phyloP scores from a whole-genome alignment of 2,888 invertebrate genomes.

The Drosophila subquinaria region DNA sequence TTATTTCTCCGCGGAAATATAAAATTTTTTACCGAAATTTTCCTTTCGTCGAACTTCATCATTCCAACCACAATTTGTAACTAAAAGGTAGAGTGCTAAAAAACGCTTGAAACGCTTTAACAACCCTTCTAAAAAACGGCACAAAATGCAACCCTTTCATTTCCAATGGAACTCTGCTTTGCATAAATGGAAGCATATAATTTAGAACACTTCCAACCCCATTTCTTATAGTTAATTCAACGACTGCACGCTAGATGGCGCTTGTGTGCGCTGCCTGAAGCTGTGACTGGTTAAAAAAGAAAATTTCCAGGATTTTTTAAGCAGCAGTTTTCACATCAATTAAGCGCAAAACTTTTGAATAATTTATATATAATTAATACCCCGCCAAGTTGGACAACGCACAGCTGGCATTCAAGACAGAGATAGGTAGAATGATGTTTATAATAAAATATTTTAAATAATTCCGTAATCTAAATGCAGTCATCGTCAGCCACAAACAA shows the following conservation, averaged over 20 bases:
- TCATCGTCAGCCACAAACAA: conserved; percentile 56
- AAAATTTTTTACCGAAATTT: neutral
- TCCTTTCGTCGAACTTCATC: neutral
- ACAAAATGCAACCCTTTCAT: conserved; percentile 67
- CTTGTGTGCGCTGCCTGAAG: conserved; percentile 31
- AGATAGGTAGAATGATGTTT: conserved; percentile 49
- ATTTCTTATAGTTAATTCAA: neutral
- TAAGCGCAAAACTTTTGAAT: conserved; percentile 67
- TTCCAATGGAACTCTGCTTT: conserved; percentile 49
- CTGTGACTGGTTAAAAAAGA: conserved; percentile 19
- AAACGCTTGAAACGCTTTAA: conserved; percentile 25
- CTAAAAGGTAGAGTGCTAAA: conserved; percentile 38
- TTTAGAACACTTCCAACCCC: conserved; percentile 78
- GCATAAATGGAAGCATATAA: conserved; percentile 43
- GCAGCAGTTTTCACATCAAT: conserved; percentile 45
- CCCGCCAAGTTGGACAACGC: conserved; percentile 54
- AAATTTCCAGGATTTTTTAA: conserved; percentile 49
- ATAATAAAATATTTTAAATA: conserved; percentile 85
- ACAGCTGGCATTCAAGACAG: conserved; percentile 33
- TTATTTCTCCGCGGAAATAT: neutral
- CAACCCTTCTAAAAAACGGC: conserved; percentile 68
- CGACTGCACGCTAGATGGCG: conserved; percentile 60
- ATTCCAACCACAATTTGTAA: conserved; percentile 8
- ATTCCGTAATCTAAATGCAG: conserved; percentile 85
- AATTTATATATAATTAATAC: conserved; percentile 78